Evolutionary conservation across 2,888 invertebrate genomes (phyloP).

Genomic region (Strigamia transsilvanica): DNA sequence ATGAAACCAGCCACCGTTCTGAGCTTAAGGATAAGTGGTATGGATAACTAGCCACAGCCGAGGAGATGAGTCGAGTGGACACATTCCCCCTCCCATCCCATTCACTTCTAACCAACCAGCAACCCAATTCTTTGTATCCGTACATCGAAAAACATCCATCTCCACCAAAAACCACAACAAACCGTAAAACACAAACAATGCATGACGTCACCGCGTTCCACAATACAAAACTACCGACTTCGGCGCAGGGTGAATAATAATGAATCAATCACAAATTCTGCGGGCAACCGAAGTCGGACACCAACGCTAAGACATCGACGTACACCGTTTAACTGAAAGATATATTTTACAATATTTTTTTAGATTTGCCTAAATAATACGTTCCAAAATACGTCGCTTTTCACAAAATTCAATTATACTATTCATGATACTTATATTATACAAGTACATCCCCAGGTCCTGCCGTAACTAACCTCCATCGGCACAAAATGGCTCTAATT

Average conservation of each 20-base stretch:
- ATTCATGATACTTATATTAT: no score
- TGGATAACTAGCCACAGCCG: background rate
- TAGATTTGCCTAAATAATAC: no score
- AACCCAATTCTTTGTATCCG: background rate
- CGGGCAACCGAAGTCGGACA: no score
- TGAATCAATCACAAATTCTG: background rate
- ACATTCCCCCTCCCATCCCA: background rate
- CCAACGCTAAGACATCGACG: no score
- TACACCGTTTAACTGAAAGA: no score
- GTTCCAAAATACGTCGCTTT: no score
- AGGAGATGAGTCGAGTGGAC: conserved; percentile 8
- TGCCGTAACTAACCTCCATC: no score
- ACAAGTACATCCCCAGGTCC: no score
- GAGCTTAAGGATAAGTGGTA: background rate
- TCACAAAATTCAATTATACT: no score
- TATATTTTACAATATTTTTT: no score
- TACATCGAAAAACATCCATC: no score
- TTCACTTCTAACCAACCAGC: background rate
- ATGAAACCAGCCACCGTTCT: background rate
- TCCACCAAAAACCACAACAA: background rate
- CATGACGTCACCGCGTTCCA: background rate
- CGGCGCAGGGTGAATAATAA: background rate
- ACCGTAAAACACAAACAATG: background rate
- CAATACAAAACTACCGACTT: background rate
- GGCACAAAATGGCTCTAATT: no score